Evolutionary conservation across 1,140 invertebrate species (phyloP), one percentile per base, ranked within the genome.

Genomic region (Cyclargus thomasi): DNA sequence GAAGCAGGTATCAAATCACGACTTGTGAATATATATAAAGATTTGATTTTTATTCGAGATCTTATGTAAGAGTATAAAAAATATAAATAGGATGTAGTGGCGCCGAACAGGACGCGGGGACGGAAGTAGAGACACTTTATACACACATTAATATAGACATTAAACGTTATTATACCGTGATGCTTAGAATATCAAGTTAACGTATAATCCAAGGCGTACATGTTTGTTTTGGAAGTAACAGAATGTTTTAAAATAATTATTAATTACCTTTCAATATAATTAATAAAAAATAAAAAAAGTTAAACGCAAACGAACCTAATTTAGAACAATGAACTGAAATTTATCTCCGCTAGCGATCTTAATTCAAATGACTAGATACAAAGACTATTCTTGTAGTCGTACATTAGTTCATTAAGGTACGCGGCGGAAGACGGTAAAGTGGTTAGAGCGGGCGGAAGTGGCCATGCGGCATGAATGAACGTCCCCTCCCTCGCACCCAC

Each of bases 391-490:
- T 59, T 59, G 55, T 20, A 20, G 18, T 18, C 53, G 20, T 59
- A 59, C 20, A 20, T 20, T 59, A 20, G 55, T 59, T 59, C 55
- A 59, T 59, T 59, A 70, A 59, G 55, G 55, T 20, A 59, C 17
- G 47, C 53, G 16, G 68, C 66, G 72, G 72, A 71, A 70, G 66
- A 71, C 72, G 71, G 74, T 72, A 74, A 74, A 74, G 71, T 62
- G 21, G 70, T 64, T 68, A 72, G 69, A 75, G 72, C 77, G 73
- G 71, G 63, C 80, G 85, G 85, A 89, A 85, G 82, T 80, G 68
- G 75, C 77, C 73, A 83, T 83, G 78, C 77, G 77, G 78, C 78
- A 80, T 86, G 85, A 87, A 87, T 87, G 82, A 80, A 80, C 76
- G 79, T 83, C 78, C 72, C 83, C 77, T 81, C 65, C 57, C 39